These are phyloP conservation scores for Leiothrix lutea DNA, from an alignment of 2,113 vertebrate genomes.

Conservation along the genomic window DNA sequence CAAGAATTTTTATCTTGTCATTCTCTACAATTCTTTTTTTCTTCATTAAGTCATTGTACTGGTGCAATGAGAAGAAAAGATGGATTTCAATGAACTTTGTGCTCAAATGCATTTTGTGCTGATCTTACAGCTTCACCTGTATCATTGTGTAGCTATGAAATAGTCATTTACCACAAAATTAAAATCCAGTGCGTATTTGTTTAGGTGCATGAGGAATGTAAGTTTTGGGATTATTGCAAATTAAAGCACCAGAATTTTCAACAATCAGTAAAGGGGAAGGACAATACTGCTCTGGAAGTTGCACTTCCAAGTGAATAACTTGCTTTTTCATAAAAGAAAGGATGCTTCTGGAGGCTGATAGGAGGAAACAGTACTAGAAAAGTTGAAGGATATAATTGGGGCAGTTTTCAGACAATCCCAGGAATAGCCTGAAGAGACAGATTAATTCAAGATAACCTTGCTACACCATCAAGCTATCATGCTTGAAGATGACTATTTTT, in stretches of 20 bases:
- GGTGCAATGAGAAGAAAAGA: not conserved
- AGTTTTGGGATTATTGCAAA: not conserved
- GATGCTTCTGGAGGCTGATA: not conserved
- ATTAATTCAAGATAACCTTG: not conserved
- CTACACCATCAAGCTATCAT: not conserved
- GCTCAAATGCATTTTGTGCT: not conserved
- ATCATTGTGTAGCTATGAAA: not conserved
- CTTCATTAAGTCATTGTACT: constrained; percentile 95
- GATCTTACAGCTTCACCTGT: not conserved
- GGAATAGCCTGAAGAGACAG: not conserved
- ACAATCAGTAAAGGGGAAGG: not conserved
- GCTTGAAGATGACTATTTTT: not conserved
- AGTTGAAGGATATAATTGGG: not conserved
- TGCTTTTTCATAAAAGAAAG: not conserved
- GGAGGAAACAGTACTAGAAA: not conserved
- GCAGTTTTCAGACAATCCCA: not conserved
- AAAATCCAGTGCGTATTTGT: not conserved
- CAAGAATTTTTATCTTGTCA: constrained; percentile 91
- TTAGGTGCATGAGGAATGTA: not conserved
- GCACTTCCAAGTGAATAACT: not conserved
- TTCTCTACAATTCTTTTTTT: constrained; percentile 94
- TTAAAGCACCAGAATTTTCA: not conserved
- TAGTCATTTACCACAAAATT: not conserved
- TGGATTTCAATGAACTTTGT: not conserved
- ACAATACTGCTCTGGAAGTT: not conserved